phyloP scores from a whole-genome alignment of 1,140 invertebrate genomes.

The Diorhabda carinulata region DNA sequence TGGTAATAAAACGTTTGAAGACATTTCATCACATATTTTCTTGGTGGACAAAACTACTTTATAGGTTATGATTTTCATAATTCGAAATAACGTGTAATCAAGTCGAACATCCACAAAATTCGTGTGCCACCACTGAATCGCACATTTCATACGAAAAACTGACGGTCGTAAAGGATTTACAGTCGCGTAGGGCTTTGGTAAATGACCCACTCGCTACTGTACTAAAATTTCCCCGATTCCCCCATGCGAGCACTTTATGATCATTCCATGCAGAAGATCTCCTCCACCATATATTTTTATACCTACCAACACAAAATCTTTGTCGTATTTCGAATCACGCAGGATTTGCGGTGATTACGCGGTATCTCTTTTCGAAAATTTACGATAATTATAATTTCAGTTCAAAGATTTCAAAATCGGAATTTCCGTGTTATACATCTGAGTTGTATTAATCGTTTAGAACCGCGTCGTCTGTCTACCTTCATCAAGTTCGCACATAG shows the following conservation, averaged over 20 bases:
- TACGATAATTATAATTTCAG: too few species aligned
- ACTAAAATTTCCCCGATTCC: conserved; percentile 31
- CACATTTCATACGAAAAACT: conserved; percentile 18
- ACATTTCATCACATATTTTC: too few species aligned
- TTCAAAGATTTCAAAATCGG: too few species aligned
- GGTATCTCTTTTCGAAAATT: too few species aligned
- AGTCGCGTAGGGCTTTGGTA: conserved; percentile 33
- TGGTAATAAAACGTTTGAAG: too few species aligned
- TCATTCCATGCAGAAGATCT: conserved; percentile 32
- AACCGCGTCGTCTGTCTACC: not conserved
- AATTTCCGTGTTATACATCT: too few species aligned
- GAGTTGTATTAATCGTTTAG: too few species aligned
- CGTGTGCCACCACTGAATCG: not conserved
- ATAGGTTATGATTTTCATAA: too few species aligned
- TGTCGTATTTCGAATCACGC: conserved; percentile 29
- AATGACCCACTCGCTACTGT: conserved; percentile 26
- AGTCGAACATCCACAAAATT: too few species aligned
- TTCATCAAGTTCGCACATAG: not conserved
- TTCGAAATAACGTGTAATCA: too few species aligned
- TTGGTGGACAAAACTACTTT: too few species aligned
- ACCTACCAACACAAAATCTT: conserved; percentile 9
- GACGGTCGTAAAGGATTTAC: conserved; percentile 33
- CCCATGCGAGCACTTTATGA: conserved; percentile 30
- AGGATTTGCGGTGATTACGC: conserved; percentile 32
- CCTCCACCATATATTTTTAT: conserved; percentile 27